Evolutionary conservation across 1,140 invertebrate species (phyloP).

Genomic region (Eulimnadia texana): DNA sequence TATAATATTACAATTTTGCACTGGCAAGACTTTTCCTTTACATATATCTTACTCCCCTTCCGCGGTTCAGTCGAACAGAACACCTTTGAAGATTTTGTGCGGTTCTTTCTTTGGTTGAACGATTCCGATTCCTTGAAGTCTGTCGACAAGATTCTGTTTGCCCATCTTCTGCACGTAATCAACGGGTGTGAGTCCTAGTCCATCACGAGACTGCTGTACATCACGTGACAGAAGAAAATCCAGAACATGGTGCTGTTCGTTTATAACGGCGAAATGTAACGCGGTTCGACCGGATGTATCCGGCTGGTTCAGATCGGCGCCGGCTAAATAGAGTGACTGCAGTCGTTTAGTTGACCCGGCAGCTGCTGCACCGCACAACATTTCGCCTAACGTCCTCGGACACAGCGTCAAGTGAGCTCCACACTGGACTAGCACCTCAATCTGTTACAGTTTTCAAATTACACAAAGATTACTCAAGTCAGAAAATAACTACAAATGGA

Average conservation of each 20-base stretch:
- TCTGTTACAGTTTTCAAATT: slow-evolving; percentile 21
- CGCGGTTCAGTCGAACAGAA: too few relatives aligned
- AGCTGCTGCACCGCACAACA: slow-evolving; percentile 43
- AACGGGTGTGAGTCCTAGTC: neutral
- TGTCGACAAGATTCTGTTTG: neutral
- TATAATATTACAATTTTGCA: too few relatives aligned
- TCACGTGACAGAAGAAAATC: neutral
- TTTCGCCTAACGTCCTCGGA: slow-evolving; percentile 38
- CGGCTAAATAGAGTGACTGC: slow-evolving; percentile 42
- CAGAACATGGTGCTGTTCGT: neutral
- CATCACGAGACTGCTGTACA: neutral
- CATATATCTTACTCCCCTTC: too few relatives aligned
- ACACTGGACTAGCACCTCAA: slow-evolving; percentile 41
- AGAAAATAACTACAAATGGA: neutral
- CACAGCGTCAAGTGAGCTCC: slow-evolving; percentile 41
- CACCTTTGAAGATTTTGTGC: neutral
- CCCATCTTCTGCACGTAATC: neutral
- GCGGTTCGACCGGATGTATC: slow-evolving; percentile 44
- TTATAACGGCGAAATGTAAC: slow-evolving; percentile 31
- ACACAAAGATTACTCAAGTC: neutral
- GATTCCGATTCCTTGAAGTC: neutral
- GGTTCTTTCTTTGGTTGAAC: neutral
- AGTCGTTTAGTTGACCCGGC: slow-evolving; percentile 39
- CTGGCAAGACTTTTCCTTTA: too few relatives aligned
- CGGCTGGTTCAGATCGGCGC: slow-evolving; percentile 41